Base-by-base conservation (phyloP, 2,113 vertebrate genomes). In the Coreoperca whiteheadi region DNA sequence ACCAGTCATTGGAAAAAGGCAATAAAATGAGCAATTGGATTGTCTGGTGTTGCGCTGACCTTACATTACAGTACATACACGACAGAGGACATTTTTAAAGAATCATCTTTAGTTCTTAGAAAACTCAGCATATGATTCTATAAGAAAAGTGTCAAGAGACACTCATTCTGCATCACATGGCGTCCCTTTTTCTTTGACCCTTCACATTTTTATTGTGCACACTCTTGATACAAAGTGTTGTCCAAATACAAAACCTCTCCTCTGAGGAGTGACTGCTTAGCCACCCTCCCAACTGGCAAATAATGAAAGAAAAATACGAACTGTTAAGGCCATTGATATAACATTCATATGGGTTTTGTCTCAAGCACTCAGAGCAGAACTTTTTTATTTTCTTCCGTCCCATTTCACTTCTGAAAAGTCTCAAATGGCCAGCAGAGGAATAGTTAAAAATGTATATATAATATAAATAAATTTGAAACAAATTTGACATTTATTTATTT, bases 31-130 rank as follows among this genome's bases (percentile, higher is more conserved):
- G 28, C 51, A 34, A 51, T 48, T 64, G 8, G 18, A 34, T 66
- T 70, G 43, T 50, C 64, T 65, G 59, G 30, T 72, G 77, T 88
- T 43, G 25, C 85, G 69, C 32, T 81, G 64, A 81, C 18, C 57
- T 48, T 63, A n/a, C 73, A 73, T 2, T 4, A 15, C 60, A 67
- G 30, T 71, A 12, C n/a, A 69, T 18, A 74, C 28, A 56, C 34
- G 57, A 57, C 8, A 69, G 28, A 77, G 32, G 64, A 11, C 65
- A 25, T 61, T 41, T 48, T 43, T 51, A 32, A 60, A 73, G 15
- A 56, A 28, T 25, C 2, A 30, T 32, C n/a, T 77, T 61, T 30
- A 39, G n/a, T 41, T 57, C 5, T 48, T 37, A 48, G 37, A 39
- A 57, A 51, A 41, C n/a, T 25, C 14, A 34, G 8, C 61, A 21